Evolutionary conservation across 2,113 vertebrate species (phyloP).

Genomic region (Oplegnathus fasciatus): DNA sequence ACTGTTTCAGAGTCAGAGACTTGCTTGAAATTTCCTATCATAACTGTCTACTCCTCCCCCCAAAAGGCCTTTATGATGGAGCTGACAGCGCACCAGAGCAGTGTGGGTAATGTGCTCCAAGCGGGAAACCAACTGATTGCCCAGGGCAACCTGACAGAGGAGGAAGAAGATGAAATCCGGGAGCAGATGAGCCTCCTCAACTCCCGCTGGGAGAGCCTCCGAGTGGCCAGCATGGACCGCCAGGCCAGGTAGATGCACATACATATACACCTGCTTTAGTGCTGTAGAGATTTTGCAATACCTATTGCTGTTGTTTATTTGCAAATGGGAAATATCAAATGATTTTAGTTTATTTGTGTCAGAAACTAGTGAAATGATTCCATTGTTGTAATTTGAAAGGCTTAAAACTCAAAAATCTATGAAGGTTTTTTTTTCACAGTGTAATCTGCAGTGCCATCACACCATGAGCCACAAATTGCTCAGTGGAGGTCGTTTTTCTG

Average conservation of each 20-base stretch:
- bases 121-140: conserved; percentile 95
- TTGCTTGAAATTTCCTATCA: background rate
- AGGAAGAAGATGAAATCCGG: conserved; percentile 96
- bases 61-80: conserved; percentile 97
- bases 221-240: conserved; percentile 97
- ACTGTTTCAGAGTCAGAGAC: background rate
- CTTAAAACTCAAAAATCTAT: background rate
- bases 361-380: background rate
- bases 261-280: background rate
- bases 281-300: background rate
- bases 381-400: too few relatives aligned
- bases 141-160: conserved; percentile 91
- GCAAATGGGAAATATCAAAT: background rate
- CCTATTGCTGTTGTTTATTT: background rate
- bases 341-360: background rate
- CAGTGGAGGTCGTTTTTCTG: background rate
- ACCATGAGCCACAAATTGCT: background rate
- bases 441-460: background rate
- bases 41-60: background rate
- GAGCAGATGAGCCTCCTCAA: conserved; percentile 97
- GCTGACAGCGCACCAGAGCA: conserved; percentile 96
- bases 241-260: conserved; percentile 89
- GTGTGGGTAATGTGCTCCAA: conserved; percentile 95
- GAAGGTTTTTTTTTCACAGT: background rate
- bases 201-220: conserved; percentile 93